Evolutionary conservation across 2,797 vertebrate species (phyloP), one percentile per base, ranked within the genome.

Genomic region (Lithobates sylvaticus): DNA sequence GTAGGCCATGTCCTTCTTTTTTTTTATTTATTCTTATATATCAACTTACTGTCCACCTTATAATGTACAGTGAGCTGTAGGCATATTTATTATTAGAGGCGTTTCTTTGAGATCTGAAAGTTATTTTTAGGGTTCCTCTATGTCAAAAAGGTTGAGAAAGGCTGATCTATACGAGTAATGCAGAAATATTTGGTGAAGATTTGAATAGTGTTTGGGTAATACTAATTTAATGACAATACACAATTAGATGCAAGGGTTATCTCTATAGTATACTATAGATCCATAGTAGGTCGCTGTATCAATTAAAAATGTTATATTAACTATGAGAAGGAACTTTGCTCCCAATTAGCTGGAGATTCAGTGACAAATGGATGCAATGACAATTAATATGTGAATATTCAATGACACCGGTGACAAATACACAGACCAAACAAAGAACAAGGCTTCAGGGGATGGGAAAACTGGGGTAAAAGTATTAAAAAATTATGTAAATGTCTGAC

Each of bases 401-500:
- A 78, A 82, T 83, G 74, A 58, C 13, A 32, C 29, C 21, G 27
- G 39, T 65, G 50, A 82, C 70, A 83, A 83, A 73, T 78, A 73
- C 10, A 67, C 54, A 36, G 12, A 12, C 13, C 29, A 73, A 44
- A 81, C 72, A 83, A 71, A 78, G 74, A 65, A 50, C 23, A 2
- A 8, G 72, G 27, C 47, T 36, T 58, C 12, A 39, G 64, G 64
- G 47, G 64, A 67, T 10, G 21, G 71, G 44, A 16, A 16, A n/a
- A 61, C 16, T 12, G n/a, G 5, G 42, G 71, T 47, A 34, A 73
- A 7, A 39, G 68, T 74, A 83, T 78, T 75, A 44, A 42, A 78
- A 34, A 70, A 26, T 54, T 74, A 83, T 82, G 79, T 74, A 86
- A 78, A 86, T 82, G 65, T 67, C 65, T 67, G 67, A 83, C 65